phyloP scores from a whole-genome alignment of 2,888 invertebrate species.

The Drosophila siamana region DNA sequence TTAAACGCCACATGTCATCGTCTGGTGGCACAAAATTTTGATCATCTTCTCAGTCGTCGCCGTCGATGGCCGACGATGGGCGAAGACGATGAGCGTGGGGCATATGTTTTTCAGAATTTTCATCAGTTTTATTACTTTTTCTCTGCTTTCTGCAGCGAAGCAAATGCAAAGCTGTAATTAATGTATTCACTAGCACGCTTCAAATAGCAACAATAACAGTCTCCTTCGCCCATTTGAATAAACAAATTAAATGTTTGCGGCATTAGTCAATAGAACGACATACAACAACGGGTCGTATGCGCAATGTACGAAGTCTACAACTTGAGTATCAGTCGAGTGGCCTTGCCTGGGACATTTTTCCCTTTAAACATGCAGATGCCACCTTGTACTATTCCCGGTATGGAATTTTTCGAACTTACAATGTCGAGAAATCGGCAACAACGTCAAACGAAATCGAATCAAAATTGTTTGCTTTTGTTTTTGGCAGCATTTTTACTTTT shows the following conservation, averaged over 20 bases:
- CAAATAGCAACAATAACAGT: slow-evolving; percentile 48
- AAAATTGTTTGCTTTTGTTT: slow-evolving; percentile 49
- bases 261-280: slow-evolving; percentile 58
- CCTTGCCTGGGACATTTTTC: slow-evolving; percentile 35
- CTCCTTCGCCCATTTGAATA: slow-evolving; percentile 42
- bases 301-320: slow-evolving; percentile 35
- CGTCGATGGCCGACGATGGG: slow-evolving; percentile 11
- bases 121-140: slow-evolving; percentile 39
- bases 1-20: slow-evolving; percentile 64
- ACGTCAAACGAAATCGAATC: slow-evolving; percentile 35
- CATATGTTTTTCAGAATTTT: slow-evolving; percentile 58
- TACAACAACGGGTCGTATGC: slow-evolving; percentile 42
- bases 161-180: slow-evolving; percentile 65
- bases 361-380: slow-evolving; percentile 28
- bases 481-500: slow-evolving; percentile 67
- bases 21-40: slow-evolving; percentile 39
- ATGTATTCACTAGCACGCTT: slow-evolving; percentile 68
- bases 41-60: slow-evolving; percentile 31
- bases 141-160: slow-evolving; percentile 37
- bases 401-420: slow-evolving; percentile 13
- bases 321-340: slow-evolving; percentile 13
- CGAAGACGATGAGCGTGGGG: slow-evolving; percentile 38
- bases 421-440: slow-evolving; percentile 23
- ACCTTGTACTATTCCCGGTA: slow-evolving; percentile 18
- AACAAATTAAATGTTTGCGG: slow-evolving; percentile 57